Base-by-base conservation (phyloP, 2,797 vertebrate genomes). In the Eurystomus glaucurus region DNA sequence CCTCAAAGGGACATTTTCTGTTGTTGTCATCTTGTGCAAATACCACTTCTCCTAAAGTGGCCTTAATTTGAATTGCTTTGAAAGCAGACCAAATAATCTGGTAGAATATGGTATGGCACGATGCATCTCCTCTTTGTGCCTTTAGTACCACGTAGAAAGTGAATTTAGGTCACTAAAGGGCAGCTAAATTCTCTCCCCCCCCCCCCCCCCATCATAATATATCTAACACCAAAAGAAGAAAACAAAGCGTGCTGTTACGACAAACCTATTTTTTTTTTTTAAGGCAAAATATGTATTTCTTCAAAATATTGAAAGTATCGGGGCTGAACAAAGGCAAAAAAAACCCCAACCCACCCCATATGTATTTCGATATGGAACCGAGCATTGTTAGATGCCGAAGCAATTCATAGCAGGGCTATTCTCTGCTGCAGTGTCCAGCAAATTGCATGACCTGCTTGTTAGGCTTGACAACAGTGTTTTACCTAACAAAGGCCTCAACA, bases 401-500 rank as follows among this genome's bases (percentile, higher is more conserved):
- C 95, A 89, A 96, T 98, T 98, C 98, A 94, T 97, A 78, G 79
- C 91, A 85, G 82, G 93, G 81, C 96, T 95, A 93, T 97, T 98
- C 97, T 97, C 96, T 88, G 93, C 94, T n/a, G 79, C 90, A 78
- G 95, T 97, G 98, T 98, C 98, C 98, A 96, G 97, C 96, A 98
- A 98, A 98, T 97, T 97, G 98, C 97, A 96, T 91, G 97, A 98
- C 95, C 97, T 98, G 98, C 98, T 99, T 99, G 99, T 99, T 99
- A 99, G 99, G 98, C 98, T 99, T 98, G 98, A 99, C 98, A 99
- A 98, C 98, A 98, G 98, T 98, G 98, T 98, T 98, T 98, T 98
- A 98, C 98, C 97, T 98, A 98, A 99, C 99, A 99, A 99, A 99
- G 98, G 98, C 98, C 98, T 98, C 98, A 97, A 97, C 98, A 98